Percentiles rank a stretch among this genome's conserved stretches.
Conservation (phyloP, 2,113 vertebrate species). For the Periophthalmodon schlosseri region DNA sequence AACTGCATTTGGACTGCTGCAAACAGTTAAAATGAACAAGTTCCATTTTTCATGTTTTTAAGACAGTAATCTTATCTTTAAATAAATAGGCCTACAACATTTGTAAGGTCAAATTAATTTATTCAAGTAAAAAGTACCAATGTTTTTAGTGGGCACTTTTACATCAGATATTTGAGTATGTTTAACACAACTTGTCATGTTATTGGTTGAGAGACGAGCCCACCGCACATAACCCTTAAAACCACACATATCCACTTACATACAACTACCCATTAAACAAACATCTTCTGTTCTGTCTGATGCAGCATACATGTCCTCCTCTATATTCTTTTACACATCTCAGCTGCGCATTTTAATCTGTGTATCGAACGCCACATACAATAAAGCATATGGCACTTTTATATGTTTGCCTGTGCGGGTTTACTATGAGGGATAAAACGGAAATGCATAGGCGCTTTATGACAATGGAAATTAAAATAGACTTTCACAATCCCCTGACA, state of each 20-base stretch:
- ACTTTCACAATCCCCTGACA: constrained; percentile 68
- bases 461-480: constrained; percentile 69
- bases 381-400: constrained; percentile 76
- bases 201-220: neutral
- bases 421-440: constrained; percentile 76
- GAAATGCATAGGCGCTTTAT: constrained; percentile 73
- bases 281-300: constrained; percentile 30
- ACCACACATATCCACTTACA: constrained; percentile 11
- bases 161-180: neutral
- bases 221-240: neutral
- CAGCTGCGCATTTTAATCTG: constrained; percentile 52
- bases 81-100: no score
- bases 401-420: constrained; percentile 69
- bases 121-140: no score
- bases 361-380: constrained; percentile 64
- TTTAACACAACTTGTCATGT: neutral
- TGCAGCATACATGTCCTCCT: constrained; percentile 12
- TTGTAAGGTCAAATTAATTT: no score
- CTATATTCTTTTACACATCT: constrained; percentile 48
- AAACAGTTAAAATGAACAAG: no score
- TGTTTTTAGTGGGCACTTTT: no score
- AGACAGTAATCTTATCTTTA: no score
- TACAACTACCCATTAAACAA: neutral
- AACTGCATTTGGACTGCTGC: no score
- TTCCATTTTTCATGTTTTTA: no score